Percentiles rank a stretch among this genome's conserved stretches.
Evolutionary conservation across 2,888 invertebrate genomes (phyloP).

Genomic region (Cephalotes varians): DNA sequence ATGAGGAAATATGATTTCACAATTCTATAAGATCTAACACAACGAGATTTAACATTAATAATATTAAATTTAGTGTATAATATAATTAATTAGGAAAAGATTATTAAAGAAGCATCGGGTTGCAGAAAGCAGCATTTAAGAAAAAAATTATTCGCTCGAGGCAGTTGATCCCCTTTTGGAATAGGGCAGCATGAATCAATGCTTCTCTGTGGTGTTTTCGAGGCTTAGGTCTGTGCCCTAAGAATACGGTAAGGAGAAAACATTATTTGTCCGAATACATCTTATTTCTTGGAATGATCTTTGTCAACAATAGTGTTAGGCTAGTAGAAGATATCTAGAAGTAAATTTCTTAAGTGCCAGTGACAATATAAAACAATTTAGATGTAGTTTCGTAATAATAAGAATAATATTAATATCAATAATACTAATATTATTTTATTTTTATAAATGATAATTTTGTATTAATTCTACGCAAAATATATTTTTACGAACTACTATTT

Average conservation of each 20-base stretch:
- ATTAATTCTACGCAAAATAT: neutral
- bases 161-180: constrained; percentile 16
- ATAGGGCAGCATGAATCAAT: constrained; percentile 24
- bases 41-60: neutral
- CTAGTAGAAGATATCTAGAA: neutral
- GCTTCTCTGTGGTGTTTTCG: neutral
- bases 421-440: neutral
- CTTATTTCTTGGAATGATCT: neutral
- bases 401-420: neutral
- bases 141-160: constrained; percentile 2
- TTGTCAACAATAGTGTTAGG: neutral
- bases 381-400: neutral
- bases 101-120: neutral
- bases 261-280: neutral
- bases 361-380: neutral
- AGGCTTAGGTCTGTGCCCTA: neutral
- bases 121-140: neutral
- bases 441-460: neutral
- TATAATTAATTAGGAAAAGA: neutral
- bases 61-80: neutral
- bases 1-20: neutral
- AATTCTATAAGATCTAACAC: neutral
- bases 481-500: neutral
- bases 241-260: neutral
- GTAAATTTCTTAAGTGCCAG: neutral